Conservation (phyloP, 2,888 invertebrate genomes). For the Nezara viridula region DNA sequence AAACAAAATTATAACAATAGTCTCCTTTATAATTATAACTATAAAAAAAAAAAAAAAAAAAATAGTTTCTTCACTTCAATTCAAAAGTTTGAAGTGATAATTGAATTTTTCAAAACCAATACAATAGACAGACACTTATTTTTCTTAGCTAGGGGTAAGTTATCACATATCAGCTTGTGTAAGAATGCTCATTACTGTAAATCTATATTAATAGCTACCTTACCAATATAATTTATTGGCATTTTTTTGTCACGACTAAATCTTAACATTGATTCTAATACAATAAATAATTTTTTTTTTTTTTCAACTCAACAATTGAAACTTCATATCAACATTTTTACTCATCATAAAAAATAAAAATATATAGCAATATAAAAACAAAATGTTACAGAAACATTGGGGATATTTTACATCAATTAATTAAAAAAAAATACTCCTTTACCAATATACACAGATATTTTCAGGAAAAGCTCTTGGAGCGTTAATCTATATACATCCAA, state of each 20-base stretch:
- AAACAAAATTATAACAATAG: neutral
- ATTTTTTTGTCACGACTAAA: neutral
- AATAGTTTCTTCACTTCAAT: neutral
- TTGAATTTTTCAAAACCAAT: neutral
- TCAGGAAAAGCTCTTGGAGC: conserved; percentile 35
- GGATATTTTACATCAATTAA: conserved; percentile 43
- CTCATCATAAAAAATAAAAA: conserved; percentile 46
- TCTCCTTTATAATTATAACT: neutral
- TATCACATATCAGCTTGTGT: conserved; percentile 5
- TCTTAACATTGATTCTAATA: conserved; percentile 11
- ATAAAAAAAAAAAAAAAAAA: neutral
- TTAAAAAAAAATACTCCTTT: conserved; percentile 40
- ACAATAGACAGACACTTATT: neutral
- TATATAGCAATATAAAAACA: conserved; percentile 36
- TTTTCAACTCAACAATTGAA: conserved; percentile 17
- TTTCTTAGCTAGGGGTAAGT: neutral
- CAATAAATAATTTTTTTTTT: conserved; percentile 31
- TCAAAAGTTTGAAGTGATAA: conserved; percentile 2
- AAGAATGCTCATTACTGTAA: neutral
- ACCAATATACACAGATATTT: conserved; percentile 48
- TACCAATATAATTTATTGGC: neutral
- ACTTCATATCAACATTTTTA: conserved; percentile 27
- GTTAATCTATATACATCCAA: conserved; percentile 19
- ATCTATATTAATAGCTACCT: neutral
- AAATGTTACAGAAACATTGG: conserved; percentile 29